A percentile compares a stretch with the other conserved stretches of the same genome.
Conservation (phyloP, 2,888 invertebrate genomes). For the Tipula lateralis region DNA sequence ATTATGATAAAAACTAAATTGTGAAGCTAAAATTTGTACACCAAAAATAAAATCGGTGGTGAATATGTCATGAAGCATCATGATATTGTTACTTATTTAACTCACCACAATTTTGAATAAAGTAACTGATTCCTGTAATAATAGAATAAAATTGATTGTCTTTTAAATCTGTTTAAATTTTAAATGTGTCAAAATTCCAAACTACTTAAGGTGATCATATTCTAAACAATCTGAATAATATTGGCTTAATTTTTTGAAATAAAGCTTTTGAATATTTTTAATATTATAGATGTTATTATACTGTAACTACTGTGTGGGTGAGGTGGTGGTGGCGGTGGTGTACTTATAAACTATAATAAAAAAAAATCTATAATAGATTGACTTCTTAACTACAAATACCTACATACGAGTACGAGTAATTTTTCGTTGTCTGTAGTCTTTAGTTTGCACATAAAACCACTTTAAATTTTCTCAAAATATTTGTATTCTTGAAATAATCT, state of each 20-base stretch:
- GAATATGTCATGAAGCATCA: background rate
- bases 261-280: background rate
- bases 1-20: background rate
- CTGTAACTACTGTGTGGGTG: background rate
- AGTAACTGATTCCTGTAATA: slow-evolving; percentile 11
- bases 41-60: background rate
- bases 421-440: no score
- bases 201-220: background rate
- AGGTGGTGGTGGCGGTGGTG: background rate
- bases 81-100: background rate
- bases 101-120: background rate
- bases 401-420: no score
- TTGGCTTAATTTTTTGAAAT: background rate
- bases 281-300: background rate
- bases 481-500: no score
- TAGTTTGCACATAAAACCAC: no score
- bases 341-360: no score
- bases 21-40: background rate
- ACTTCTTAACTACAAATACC: no score
- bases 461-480: no score
- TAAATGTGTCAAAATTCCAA: background rate
- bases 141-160: slow-evolving; percentile 19
- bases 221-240: background rate
- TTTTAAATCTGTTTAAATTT: background rate
- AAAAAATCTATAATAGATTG: no score